These are phyloP conservation scores for Aphaenogaster floridana DNA, from an alignment of 1,140 invertebrate genomes.

Conservation along the genomic window DNA sequence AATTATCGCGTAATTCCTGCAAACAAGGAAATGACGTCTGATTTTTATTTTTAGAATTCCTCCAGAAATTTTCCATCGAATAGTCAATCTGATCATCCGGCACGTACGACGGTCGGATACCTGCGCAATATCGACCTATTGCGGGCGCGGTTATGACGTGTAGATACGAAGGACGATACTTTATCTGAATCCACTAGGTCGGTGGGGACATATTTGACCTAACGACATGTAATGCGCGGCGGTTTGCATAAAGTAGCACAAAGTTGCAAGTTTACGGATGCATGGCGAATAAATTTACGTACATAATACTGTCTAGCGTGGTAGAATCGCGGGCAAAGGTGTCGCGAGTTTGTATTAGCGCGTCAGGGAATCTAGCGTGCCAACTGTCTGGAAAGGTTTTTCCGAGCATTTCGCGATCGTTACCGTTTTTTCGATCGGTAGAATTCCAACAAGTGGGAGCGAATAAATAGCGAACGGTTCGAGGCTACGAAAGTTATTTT, in stretches of 20 bases:
- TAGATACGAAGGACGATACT: slow-evolving; percentile 42
- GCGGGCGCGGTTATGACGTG: slow-evolving; percentile 41
- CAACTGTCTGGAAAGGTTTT: background rate
- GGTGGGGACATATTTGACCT: background rate
- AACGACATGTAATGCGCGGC: background rate
- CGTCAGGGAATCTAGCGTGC: background rate
- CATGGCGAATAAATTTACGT: slow-evolving; percentile 33
- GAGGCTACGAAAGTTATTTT: background rate
- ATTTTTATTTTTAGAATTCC: background rate
- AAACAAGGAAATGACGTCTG: background rate
- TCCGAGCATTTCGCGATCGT: background rate
- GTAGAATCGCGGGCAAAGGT: background rate
- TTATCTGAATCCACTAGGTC: slow-evolving; percentile 26
- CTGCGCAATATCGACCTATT: slow-evolving; percentile 21
- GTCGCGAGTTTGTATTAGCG: background rate
- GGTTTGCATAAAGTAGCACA: slow-evolving; percentile 12
- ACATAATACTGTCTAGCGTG: background rate
- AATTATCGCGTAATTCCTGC: background rate
- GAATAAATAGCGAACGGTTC: background rate
- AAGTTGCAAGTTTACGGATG: slow-evolving; percentile 29
- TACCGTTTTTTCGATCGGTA: too few relatives aligned
- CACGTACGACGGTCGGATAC: background rate
- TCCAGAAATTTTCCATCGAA: slow-evolving; percentile 1
- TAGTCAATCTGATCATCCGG: background rate
- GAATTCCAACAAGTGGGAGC: background rate